phyloP scores from a whole-genome alignment of 2,797 vertebrate genomes.

The Cyclopterus lumpus region DNA sequence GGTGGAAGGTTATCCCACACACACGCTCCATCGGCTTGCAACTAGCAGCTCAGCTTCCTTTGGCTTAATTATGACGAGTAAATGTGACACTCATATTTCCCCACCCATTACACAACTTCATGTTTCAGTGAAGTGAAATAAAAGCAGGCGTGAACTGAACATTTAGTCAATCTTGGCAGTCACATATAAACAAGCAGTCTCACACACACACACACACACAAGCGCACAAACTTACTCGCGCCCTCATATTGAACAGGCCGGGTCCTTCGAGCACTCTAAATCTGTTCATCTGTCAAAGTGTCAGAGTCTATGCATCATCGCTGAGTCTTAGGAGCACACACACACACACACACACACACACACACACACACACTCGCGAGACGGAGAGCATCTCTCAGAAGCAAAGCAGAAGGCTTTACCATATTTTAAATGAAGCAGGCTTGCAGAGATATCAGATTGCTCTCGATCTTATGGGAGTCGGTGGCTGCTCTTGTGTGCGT shows the following conservation, averaged over 20 bases:
- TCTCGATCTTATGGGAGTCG: constrained; percentile 76
- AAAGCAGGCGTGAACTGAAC: constrained; percentile 57
- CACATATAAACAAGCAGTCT: constrained; percentile 58
- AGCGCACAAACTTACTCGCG: constrained; percentile 42
- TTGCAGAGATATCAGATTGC: constrained; percentile 76
- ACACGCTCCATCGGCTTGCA: constrained; percentile 23
- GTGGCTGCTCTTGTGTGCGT: constrained; percentile 66
- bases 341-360: too few relatives aligned
- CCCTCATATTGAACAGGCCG: constrained; percentile 77
- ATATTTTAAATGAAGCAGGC: constrained; percentile 80
- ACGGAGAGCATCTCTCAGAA: constrained; percentile 72
- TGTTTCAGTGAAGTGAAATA: constrained; percentile 62
- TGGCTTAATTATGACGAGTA: constrained; percentile 30
- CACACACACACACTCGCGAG: constrained; percentile 17
- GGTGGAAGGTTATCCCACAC: neutral
- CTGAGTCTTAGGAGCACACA: constrained; percentile 59
- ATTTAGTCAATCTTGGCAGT: constrained; percentile 63
- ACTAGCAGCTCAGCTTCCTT: constrained; percentile 12
- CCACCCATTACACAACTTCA: constrained; percentile 47
- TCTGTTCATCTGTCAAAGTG: constrained; percentile 88
- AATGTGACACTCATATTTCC: constrained; percentile 32
- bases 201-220: constrained; percentile 36
- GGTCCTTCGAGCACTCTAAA: constrained; percentile 84
- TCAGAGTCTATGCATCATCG: constrained; percentile 85
- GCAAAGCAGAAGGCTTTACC: constrained; percentile 76